Percentiles rank a stretch among this genome's conserved stretches.
phyloP scores from a whole-genome alignment of 2,888 invertebrate genomes.

The Ichneumoninae sp. region DNA sequence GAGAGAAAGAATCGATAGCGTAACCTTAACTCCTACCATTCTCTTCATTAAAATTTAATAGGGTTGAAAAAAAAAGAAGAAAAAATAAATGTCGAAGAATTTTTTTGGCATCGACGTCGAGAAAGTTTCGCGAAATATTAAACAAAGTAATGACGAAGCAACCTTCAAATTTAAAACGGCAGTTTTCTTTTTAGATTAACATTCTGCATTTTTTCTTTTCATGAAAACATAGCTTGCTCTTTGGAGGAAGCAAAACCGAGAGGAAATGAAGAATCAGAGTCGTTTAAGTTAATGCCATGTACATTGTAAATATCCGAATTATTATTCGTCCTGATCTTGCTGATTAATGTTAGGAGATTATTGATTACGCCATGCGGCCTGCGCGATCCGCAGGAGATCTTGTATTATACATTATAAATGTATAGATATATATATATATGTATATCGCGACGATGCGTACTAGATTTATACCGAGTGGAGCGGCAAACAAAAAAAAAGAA shows the following conservation, averaged over 20 bases:
- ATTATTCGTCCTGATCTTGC: not conserved
- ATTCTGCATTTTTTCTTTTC: not conserved
- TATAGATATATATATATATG: conserved; percentile 23
- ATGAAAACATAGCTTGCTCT: not conserved
- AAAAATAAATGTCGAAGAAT: not conserved
- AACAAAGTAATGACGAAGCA: not conserved
- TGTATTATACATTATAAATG: conserved; percentile 37
- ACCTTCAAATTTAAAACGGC: not conserved
- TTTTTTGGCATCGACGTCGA: not conserved
- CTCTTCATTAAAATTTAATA: conserved; percentile 59
- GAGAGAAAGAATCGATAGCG: conserved; percentile 74
- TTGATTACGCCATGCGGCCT: conserved; percentile 12
- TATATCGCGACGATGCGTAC: conserved; percentile 24
- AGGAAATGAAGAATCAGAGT: not conserved
- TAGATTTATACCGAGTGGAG: conserved; percentile 29
- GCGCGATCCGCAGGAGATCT: conserved; percentile 17
- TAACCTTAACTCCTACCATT: conserved; percentile 75
- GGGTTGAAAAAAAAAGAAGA: conserved; percentile 9
- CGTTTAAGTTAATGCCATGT: conserved; percentile 11
- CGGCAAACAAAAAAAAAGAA: conserved; percentile 16
- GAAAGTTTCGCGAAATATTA: not conserved
- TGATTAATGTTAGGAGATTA: not conserved
- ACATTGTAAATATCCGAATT: conserved; percentile 42
- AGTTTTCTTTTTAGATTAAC: not conserved
- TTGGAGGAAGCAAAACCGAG: not conserved